Conservation (phyloP, 2,888 invertebrate species). For the Apamea monoglypha region DNA sequence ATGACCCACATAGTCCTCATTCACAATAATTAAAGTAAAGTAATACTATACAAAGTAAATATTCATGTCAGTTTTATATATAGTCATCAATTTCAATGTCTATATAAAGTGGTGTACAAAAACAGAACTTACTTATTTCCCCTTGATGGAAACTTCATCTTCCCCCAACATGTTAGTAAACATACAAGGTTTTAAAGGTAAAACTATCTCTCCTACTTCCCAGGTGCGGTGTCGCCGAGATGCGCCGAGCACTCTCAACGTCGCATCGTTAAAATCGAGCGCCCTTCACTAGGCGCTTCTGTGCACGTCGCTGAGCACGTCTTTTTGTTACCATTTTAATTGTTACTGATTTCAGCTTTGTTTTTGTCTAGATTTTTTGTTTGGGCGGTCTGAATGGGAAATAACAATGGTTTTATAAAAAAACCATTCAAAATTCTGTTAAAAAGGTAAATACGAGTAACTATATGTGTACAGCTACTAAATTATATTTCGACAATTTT, state of each 20-base stretch:
- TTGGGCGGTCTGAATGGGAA: background rate
- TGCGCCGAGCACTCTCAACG: constrained; percentile 52
- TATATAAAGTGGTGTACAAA: background rate
- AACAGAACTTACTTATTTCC: too few species aligned
- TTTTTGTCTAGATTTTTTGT: constrained; percentile 23
- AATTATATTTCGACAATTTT: background rate
- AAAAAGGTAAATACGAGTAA: background rate
- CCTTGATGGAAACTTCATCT: background rate
- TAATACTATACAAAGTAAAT: too few species aligned
- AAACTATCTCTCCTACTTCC: constrained; percentile 36
- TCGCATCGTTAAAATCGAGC: constrained; percentile 74
- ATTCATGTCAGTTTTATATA: too few species aligned
- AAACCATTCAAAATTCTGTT: too few species aligned
- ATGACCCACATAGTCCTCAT: too few species aligned
- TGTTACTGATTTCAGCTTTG: constrained; percentile 43
- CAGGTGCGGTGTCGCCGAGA: constrained; percentile 34
- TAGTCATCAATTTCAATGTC: too few species aligned
- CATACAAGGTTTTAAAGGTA: constrained; percentile 19
- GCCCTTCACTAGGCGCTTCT: constrained; percentile 59
- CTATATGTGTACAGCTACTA: background rate
- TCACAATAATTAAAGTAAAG: too few species aligned
- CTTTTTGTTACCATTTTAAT: constrained; percentile 62
- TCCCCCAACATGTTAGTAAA: background rate
- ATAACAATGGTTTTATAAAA: background rate
- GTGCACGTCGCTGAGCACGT: constrained; percentile 37